Conservation (phyloP, 2,888 invertebrate species). For the Catocala fraxini region DNA sequence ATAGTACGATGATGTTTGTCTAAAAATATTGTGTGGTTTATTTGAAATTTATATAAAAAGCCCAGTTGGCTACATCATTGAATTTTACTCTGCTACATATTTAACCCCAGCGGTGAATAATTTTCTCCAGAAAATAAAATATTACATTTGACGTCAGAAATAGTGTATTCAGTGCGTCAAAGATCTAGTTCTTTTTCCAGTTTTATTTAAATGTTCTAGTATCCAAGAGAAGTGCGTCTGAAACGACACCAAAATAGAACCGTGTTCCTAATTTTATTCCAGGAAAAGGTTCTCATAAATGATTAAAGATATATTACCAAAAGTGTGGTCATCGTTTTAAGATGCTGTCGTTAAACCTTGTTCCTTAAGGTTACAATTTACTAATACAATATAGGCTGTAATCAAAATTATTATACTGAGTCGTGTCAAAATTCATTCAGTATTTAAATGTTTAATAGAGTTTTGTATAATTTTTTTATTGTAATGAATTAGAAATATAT, state of each 20-base stretch:
- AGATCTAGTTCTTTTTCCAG: slow-evolving; percentile 2
- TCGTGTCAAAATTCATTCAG: no score
- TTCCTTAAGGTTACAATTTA: no score
- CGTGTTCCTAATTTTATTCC: no score
- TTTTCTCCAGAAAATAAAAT: slow-evolving; percentile 31
- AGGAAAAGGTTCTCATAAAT: no score
- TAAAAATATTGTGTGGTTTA: slow-evolving; percentile 1
- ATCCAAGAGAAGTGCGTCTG: slow-evolving; percentile 15
- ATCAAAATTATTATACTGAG: no score
- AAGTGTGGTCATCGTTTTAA: no score
- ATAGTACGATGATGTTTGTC: not conserved
- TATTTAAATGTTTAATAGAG: no score
- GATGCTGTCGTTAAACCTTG: no score
- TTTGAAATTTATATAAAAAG: slow-evolving; percentile 7
- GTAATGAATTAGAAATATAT: no score
- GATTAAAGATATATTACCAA: no score
- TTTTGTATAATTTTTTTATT: no score
- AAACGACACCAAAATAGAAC: slow-evolving; percentile 12
- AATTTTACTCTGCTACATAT: slow-evolving; percentile 17
- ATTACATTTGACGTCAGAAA: slow-evolving; percentile 46
- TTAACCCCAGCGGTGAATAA: slow-evolving; percentile 30
- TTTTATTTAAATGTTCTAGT: slow-evolving; percentile 35
- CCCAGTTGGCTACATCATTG: slow-evolving; percentile 8
- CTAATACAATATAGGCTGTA: no score
- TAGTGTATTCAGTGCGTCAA: slow-evolving; percentile 43